Evolutionary conservation across 1,140 invertebrate genomes (phyloP).

Genomic region (Cotesia typhae): DNA sequence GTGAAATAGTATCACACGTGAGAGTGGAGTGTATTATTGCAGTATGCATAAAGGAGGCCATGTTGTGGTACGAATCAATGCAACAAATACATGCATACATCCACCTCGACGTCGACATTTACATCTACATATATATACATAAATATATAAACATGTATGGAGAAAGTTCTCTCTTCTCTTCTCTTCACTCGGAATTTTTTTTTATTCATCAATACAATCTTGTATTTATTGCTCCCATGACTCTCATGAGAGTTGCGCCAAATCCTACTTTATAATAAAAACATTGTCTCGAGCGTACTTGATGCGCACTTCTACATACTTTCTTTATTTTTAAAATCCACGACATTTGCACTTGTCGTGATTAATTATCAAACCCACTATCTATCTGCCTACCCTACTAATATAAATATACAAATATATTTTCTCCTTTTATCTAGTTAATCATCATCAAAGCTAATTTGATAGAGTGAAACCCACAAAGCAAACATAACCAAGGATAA

Average conservation of each 20-base stretch:
- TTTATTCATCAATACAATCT: constrained; percentile 19
- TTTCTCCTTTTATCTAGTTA: too few species aligned
- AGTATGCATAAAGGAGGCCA: constrained; percentile 23
- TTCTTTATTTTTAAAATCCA: constrained; percentile 6
- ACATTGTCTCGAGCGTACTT: neutral
- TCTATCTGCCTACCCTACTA: too few species aligned
- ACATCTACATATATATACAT: too few species aligned
- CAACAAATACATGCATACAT: neutral
- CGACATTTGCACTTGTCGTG: constrained; percentile 13
- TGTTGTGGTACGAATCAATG: constrained; percentile 19
- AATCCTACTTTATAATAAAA: constrained; percentile 21
- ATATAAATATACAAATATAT: too few species aligned
- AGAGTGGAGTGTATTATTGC: constrained; percentile 22
- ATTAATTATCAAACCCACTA: neutral
- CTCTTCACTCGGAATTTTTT: constrained; percentile 22
- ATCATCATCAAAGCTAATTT: too few species aligned
- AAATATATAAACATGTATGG: constrained; percentile 13
- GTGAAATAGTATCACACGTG: constrained; percentile 31
- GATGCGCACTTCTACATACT: neutral
- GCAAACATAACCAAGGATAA: too few species aligned
- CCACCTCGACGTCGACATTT: too few species aligned
- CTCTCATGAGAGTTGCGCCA: constrained; percentile 12
- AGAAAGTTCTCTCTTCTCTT: constrained; percentile 24
- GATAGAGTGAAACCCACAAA: too few species aligned
- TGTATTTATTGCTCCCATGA: constrained; percentile 13